A percentile compares a stretch with the other conserved stretches of the same genome.
Conservation (phyloP, 2,888 invertebrate species). For the Amphimallon solstitiale region DNA sequence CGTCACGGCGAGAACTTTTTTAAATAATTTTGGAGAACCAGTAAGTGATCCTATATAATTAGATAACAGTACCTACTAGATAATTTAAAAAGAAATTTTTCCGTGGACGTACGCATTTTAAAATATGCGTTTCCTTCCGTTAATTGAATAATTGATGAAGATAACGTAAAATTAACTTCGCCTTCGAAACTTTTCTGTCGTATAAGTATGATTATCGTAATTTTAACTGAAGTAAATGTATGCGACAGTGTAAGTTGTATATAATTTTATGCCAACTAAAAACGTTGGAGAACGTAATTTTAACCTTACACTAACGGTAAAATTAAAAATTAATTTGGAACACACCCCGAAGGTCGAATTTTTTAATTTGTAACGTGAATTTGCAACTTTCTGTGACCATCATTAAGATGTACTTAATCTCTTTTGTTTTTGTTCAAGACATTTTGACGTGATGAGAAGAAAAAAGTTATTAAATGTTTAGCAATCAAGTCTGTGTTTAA, state of each 20-base stretch:
- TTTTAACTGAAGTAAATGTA: background rate
- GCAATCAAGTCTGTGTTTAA: too few relatives aligned
- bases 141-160: constrained; percentile 3
- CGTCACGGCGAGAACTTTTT: background rate
- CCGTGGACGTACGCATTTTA: background rate
- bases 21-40: background rate
- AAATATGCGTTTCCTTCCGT: background rate
- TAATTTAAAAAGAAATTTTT: constrained; percentile 5
- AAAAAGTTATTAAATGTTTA: too few relatives aligned
- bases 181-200: background rate
- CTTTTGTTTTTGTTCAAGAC: too few relatives aligned
- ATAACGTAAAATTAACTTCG: background rate
- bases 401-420: background rate
- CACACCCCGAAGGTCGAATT: constrained; percentile 1
- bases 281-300: constrained; percentile 1
- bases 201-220: background rate
- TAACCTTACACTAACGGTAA: constrained; percentile 7
- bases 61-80: background rate
- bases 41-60: background rate
- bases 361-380: background rate
- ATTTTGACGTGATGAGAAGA: too few relatives aligned
- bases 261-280: background rate
- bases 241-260: background rate
- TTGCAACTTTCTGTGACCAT: background rate
- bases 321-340: constrained; percentile 20